These are phyloP conservation scores for human DNA, from an alignment of 2,113 vertebrate species.

Conservation along the genomic window GRCh38 chr2:63125001-63125500, in stretches of 20 bases:
- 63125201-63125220: not conserved
- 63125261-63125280: not conserved
- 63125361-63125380: conserved; percentile 15
- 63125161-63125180: not conserved
- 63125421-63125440: conserved; percentile 29
- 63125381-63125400: conserved; percentile 10
- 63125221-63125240: conserved; percentile 1
- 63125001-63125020: not conserved
- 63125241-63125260: not conserved
- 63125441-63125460: conserved; percentile 13
- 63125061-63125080: not conserved
- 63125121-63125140: not conserved
- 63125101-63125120: not conserved
- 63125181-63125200: not conserved
- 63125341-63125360: not conserved
- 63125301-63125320: conserved; percentile 20
- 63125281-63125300: conserved; percentile 35
- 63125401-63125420: not conserved
- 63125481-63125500: no score
- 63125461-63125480: no score
- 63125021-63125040: conserved; percentile 10
- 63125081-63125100: conserved; percentile 20
- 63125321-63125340: conserved; percentile 31
- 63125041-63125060: not conserved
- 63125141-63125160: not conserved